Evolutionary conservation across 2,113 vertebrate genomes (phyloP), one percentile per base, ranked within the genome.

Genomic region (Ciconia stormi): DNA sequence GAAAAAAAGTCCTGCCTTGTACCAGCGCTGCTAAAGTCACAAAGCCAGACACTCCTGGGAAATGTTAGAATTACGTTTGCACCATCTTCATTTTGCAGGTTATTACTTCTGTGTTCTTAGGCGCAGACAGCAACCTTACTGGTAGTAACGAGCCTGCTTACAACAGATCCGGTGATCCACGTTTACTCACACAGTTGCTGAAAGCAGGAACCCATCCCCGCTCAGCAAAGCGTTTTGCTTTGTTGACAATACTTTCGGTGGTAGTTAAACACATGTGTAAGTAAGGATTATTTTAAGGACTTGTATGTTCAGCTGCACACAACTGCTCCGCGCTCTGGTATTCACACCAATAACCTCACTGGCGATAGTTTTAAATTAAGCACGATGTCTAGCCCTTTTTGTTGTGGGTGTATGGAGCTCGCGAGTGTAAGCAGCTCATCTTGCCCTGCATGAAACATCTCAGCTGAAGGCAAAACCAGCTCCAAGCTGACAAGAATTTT

Each of bases 21-120:
- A 87, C 32, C 12, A 8, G 34, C 26, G 52, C 40, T 87, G 77
- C 72, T 80, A 27, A 87, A 88, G 34, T 80, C 27, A 1, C 83
- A 94, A 94, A 97, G 66, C 62, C 82, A 95, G 91, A 87, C 38
- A 40, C 63, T 85, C 74, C 59, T 71, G 78, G 87, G 82, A 95
- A 88, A 81, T 81, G 42, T 34, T 81, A 93, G 55, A 93, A 74
- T 90, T 72, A 34, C 1, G 0, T 89, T 83, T 86, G n/a, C 70
- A 77, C 46, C 42, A 46, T 82, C 74, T 91, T 90, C 66, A 83
- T 95, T 94, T 87, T 88, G 21, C 62, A 94, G 42, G 67, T 95
- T 94, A 90, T 72, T 89, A 65, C 40, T 84, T 93, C 67, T 84
- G 76, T 70, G 34, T 66, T 88, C 62, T 69, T 76, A 70, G 38